Evolutionary conservation across 2,888 invertebrate species (phyloP), one percentile per base, ranked within the genome.

Genomic region (Dicyrtomina minuta): DNA sequence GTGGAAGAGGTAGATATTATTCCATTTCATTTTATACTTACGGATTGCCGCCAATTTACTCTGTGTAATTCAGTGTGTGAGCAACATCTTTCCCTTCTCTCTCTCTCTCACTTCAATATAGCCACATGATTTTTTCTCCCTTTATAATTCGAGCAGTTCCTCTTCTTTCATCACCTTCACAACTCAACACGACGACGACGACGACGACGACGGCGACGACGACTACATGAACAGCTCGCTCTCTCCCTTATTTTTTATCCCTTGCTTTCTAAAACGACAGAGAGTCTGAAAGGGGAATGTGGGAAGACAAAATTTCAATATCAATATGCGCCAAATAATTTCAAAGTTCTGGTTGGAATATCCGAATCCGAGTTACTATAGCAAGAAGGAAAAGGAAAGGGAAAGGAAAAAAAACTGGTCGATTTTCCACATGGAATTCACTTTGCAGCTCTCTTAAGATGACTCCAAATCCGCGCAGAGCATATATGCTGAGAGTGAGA

Each of bases 241-340:
- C 55, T 49, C 33, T 33, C 66, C 56, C 22, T 1, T 51, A 12
- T 65, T 53, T 53, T 44, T 10, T 33, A n/a, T 55, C 55, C 33
- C 4, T 20, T n/a, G 17, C 20, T 39, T 41, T 53, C 65, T 39
- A 26, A 51, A 64, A 65, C 53, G 20, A 58, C 1, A 12, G 46
- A 13, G 39, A 2, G 33, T 27, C 33, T 46, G 46, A n/a, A 51
- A 22, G 53, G 41, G 27, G 64, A 51, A 27, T 22, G 39, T 20
- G 39, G 13, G 33, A 20, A 43, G 56, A 56, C 5, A 60, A 59
- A 61, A 53, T 60, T 68, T 68, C 61, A 68, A 68, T 68, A 68
- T 68, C 61, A 61, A 68, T 61, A 68, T 61, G 55, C 33, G 64
- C 43, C 39, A 61, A 61, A 68, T 68, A 61, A 51, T 68, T 68